A percentile compares a stretch with the other conserved stretches of the same genome.
These are phyloP conservation scores for Trachurus trachurus DNA, from an alignment of 2,797 vertebrate genomes.

Conservation along the genomic window DNA sequence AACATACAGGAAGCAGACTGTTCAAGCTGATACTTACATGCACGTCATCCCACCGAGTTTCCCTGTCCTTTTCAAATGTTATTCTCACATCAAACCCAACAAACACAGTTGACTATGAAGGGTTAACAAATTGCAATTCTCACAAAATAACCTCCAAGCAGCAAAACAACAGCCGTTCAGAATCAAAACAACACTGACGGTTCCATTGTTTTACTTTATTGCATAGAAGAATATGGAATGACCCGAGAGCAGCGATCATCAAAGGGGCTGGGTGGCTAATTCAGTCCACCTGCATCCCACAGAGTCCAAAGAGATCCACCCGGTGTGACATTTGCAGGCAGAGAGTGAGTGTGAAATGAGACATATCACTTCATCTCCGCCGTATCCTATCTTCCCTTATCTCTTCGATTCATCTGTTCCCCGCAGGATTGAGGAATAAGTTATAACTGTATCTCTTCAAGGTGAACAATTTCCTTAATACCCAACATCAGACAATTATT, in stretches of 20 bases:
- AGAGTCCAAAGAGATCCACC: slow-evolving; percentile 62
- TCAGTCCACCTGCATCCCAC: slow-evolving; percentile 49
- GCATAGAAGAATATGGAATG: slow-evolving; percentile 17
- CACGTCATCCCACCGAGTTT: background rate
- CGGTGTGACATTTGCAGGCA: slow-evolving; percentile 62
- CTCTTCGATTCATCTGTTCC: slow-evolving; percentile 32
- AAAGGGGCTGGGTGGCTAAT: slow-evolving; percentile 53
- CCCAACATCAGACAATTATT: background rate
- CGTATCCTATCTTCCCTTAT: slow-evolving; percentile 24
- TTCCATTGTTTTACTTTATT: slow-evolving; percentile 12
- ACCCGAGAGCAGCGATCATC: slow-evolving; percentile 33
- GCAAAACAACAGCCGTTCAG: slow-evolving; percentile 6
- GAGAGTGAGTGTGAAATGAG: slow-evolving; percentile 28
- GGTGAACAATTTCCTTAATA: slow-evolving; percentile 7
- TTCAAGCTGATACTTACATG: background rate
- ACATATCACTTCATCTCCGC: slow-evolving; percentile 23
- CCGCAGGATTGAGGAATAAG: slow-evolving; percentile 7
- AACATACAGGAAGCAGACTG: background rate
- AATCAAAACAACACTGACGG: background rate
- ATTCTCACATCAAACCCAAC: slow-evolving; percentile 7
- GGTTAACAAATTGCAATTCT: background rate
- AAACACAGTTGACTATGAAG: background rate
- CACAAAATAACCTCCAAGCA: background rate
- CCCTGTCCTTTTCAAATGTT: background rate
- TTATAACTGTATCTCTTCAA: background rate